Evolutionary conservation across 1,140 invertebrate species (phyloP).

Genomic region (Melipona quadrifasciata): DNA sequence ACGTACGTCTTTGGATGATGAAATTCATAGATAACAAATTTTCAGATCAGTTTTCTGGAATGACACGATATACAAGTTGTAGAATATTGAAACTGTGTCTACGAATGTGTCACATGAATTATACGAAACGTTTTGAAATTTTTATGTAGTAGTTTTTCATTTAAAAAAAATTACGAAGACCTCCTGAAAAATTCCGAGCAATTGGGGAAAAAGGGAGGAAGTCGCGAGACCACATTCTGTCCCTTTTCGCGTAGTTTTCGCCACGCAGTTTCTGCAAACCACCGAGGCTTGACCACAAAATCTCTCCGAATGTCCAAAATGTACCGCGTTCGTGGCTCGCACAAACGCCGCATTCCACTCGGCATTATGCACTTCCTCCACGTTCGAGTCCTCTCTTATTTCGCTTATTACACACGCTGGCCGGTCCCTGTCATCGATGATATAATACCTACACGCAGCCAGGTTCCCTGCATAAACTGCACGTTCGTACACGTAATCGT

Average conservation of each 20-base stretch:
- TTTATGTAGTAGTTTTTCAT: not conserved
- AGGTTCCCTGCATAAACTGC: not conserved
- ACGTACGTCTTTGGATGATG: too few species aligned
- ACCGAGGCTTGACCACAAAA: not conserved
- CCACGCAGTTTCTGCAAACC: not conserved
- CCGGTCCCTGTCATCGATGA: not conserved
- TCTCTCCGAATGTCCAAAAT: not conserved
- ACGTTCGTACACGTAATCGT: not conserved
- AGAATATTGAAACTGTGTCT: too few species aligned
- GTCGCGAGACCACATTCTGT: not conserved
- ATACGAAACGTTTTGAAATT: too few species aligned
- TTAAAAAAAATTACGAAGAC: not conserved
- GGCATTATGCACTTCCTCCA: not conserved
- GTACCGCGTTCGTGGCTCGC: too few species aligned
- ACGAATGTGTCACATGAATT: too few species aligned
- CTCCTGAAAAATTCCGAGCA: not conserved
- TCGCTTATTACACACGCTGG: not conserved
- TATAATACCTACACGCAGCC: not conserved
- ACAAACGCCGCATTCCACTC: too few species aligned
- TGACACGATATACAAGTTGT: too few species aligned
- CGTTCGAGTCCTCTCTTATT: constrained; percentile 1
- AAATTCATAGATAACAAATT: too few species aligned
- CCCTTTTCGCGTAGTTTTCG: not conserved
- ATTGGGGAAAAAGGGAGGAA: not conserved
- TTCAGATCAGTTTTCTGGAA: too few species aligned